phyloP scores from a whole-genome alignment of 2,888 invertebrate genomes.

The Xanthorhoe designata region DNA sequence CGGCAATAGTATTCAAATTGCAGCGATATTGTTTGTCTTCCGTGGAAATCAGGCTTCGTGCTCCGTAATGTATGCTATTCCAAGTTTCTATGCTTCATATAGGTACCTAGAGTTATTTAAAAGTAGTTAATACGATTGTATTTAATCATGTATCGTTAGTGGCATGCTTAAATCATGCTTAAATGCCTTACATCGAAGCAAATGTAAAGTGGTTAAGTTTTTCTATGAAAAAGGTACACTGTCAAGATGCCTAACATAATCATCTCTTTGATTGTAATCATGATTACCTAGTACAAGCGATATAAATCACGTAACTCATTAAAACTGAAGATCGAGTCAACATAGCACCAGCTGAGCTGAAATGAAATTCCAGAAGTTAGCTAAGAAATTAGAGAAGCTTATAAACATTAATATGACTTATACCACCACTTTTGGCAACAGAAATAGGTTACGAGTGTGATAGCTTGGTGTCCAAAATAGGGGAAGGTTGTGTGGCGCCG shows the following conservation, averaged over 20 bases:
- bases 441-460: conserved; percentile 56
- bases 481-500: conserved; percentile 53
- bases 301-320: conserved; percentile 2
- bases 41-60: conserved; percentile 32
- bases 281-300: neutral
- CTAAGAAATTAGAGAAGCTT: conserved; percentile 24
- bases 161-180: neutral
- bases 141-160: too few species aligned
- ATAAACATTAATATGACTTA: conserved; percentile 35
- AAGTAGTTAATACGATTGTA: neutral
- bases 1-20: conserved; percentile 33
- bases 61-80: conserved; percentile 21
- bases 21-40: conserved; percentile 32
- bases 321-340: conserved; percentile 2
- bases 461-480: conserved; percentile 55
- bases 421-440: conserved; percentile 55
- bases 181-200: neutral
- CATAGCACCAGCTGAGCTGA: conserved; percentile 2
- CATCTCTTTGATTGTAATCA: too few species aligned
- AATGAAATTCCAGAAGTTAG: conserved; percentile 13
- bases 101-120: neutral
- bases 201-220: neutral
- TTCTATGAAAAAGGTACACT: neutral
- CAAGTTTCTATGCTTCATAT: conserved; percentile 17
- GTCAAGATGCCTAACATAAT: too few species aligned